Evolutionary conservation across 2,888 invertebrate genomes (phyloP).

Genomic region (Acrobasis consociella): DNA sequence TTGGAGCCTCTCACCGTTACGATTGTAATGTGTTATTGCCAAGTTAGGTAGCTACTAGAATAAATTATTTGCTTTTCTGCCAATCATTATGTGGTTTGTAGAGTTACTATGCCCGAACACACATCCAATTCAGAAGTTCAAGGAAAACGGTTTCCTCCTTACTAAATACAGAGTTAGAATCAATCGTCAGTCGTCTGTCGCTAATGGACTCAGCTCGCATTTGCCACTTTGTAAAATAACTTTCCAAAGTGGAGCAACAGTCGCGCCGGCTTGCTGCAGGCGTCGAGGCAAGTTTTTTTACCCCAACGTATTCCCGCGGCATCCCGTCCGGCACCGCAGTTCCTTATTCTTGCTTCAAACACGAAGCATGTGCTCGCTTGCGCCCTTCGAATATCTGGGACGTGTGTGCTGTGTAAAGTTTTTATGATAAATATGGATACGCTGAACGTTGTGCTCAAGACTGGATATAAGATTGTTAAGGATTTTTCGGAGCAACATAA

Average conservation of each 20-base stretch:
- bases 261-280: conserved; percentile 46
- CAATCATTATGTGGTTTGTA: too few relatives aligned
- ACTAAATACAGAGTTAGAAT: background rate
- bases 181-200: background rate
- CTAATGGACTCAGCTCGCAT: background rate
- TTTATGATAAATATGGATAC: conserved; percentile 59
- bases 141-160: background rate
- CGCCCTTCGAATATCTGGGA: background rate
- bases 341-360: conserved; percentile 72
- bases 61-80: too few relatives aligned
- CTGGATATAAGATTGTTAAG: conserved; percentile 75
- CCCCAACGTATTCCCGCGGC: conserved; percentile 74
- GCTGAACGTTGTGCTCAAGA: conserved; percentile 70
- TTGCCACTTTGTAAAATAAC: conserved; percentile 21
- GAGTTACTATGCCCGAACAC: background rate
- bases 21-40: too few relatives aligned
- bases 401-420: conserved; percentile 16
- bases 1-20: too few relatives aligned
- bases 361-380: conserved; percentile 52
- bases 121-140: background rate
- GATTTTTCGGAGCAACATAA: conserved; percentile 70
- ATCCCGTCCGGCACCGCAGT: conserved; percentile 60
- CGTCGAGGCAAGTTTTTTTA: conserved; percentile 74
- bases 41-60: too few relatives aligned
- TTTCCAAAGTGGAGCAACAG: conserved; percentile 62